These are phyloP conservation scores for Xiphorhynchus elegans DNA, from an alignment of 2,113 vertebrate genomes.

Conservation along the genomic window DNA sequence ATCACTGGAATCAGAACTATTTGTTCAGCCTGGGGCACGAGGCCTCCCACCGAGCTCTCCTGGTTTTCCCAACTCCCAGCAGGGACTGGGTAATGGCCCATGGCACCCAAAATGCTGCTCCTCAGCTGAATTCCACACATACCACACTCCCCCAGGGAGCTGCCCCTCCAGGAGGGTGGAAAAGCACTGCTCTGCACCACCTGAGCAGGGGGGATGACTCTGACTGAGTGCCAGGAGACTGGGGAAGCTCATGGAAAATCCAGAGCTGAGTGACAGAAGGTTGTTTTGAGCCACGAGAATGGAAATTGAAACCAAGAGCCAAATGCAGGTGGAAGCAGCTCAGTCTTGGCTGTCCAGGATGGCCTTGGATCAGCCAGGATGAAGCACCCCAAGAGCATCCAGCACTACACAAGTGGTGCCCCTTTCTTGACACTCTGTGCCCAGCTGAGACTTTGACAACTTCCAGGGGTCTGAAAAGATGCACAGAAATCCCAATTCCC, in stretches of 20 bases:
- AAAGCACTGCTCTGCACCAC: background rate
- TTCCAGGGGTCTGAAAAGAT: background rate
- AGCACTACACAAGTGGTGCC: fast-evolving
- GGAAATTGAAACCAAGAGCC: background rate
- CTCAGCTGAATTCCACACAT: background rate
- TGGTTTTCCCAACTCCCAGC: background rate
- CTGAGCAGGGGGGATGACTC: background rate
- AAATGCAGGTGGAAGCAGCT: background rate
- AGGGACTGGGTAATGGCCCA: background rate
- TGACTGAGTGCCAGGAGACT: background rate
- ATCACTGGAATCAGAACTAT: background rate
- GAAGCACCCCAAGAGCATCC: background rate
- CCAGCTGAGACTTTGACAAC: background rate
- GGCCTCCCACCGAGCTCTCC: background rate
- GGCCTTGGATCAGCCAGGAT: background rate
- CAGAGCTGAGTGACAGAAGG: background rate
- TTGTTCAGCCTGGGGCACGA: background rate
- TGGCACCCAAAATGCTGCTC: background rate
- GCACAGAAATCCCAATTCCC: background rate
- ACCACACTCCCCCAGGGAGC: background rate
- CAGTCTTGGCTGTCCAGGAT: background rate
- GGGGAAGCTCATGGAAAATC: background rate
- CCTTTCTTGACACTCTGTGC: too few species aligned
- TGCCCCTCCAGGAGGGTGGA: background rate
- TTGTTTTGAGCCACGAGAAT: background rate